These are phyloP conservation scores for Petroica traversi DNA, from an alignment of 2,113 vertebrate genomes.

Conservation along the genomic window DNA sequence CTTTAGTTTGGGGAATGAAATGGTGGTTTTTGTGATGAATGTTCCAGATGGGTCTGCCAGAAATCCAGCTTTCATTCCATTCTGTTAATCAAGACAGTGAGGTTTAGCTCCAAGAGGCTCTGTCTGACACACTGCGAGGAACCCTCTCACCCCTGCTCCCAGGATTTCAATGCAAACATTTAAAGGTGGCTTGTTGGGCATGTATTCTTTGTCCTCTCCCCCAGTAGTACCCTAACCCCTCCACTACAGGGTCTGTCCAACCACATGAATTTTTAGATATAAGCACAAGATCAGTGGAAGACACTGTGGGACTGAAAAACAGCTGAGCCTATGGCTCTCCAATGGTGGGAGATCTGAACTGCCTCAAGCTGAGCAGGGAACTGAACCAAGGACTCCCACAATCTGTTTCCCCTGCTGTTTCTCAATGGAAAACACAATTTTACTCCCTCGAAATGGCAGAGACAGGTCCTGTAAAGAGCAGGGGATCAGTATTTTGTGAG, in stretches of 20 bases:
- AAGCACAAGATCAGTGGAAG: background rate
- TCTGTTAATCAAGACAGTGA: background rate
- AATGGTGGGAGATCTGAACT: background rate
- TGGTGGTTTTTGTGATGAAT: accelerated
- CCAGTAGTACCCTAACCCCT: no score
- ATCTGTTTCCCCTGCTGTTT: background rate
- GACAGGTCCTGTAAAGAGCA: background rate
- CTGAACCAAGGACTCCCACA: background rate
- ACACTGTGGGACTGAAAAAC: background rate
- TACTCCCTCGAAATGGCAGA: background rate
- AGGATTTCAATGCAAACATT: background rate
- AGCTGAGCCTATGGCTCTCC: background rate
- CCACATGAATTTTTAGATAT: background rate
- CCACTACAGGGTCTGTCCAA: background rate
- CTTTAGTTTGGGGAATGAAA: background rate
- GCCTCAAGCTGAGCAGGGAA: background rate
- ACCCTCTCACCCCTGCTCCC: background rate
- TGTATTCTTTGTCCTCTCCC: background rate
- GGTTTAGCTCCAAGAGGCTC: background rate
- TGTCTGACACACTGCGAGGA: background rate
- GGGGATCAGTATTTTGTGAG: background rate
- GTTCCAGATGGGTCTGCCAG: background rate
- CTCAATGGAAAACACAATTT: background rate
- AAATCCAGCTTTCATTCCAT: background rate
- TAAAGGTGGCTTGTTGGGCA: background rate